Base-by-base conservation (phyloP, 2,113 vertebrate genomes). In the Arizona elegans region DNA sequence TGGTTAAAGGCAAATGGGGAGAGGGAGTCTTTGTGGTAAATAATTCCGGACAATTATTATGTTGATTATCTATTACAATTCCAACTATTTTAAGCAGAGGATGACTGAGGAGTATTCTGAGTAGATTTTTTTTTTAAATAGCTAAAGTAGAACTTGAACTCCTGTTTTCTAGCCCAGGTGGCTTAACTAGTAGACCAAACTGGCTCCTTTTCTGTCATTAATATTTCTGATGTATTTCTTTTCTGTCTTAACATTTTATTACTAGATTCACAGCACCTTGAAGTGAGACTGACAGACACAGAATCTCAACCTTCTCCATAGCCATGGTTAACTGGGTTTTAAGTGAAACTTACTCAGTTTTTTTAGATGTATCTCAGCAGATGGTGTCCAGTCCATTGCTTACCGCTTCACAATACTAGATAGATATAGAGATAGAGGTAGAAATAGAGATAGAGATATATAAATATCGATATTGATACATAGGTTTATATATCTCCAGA, bases 241-340 rank as follows among this genome's bases (percentile, higher is more conserved):
- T 75, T 33, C 65, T n/a, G 65, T 70, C 13, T 75, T 75, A 33
- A 75, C n/a, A 75, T 75, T 75, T 75, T 17, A 33, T 75, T 33
- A 33, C 13, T 33, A 38, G n/a, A 15, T 38, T 75, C n/a, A 75
- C n/a, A 38, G 70, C 15, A 75, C 6, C 70, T 38, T 8, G 70
- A 70, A 70, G 11, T 70, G 62, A 75, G n/a, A 19, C n/a, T 17
- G 70, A 75, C n/a, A 75, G 15, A 38, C 2, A 8, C n/a, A 33
- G 13, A 75, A 33, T 2, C n/a, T 75, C 65, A 75, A 75, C n/a
- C 1, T 33, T 75, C 29, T 75, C 8, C 15, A 1, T 11, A 55
- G 43, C 15, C 92, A 90, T 92, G 95, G 89, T 3, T 17, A 90
- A 95, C n/a, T 81, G 54, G 85, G 52, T 88, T 89, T 93, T 86